Evolutionary conservation across 2,113 vertebrate species (phyloP), one percentile per base, ranked within the genome.

Genomic region (Castor canadensis): DNA sequence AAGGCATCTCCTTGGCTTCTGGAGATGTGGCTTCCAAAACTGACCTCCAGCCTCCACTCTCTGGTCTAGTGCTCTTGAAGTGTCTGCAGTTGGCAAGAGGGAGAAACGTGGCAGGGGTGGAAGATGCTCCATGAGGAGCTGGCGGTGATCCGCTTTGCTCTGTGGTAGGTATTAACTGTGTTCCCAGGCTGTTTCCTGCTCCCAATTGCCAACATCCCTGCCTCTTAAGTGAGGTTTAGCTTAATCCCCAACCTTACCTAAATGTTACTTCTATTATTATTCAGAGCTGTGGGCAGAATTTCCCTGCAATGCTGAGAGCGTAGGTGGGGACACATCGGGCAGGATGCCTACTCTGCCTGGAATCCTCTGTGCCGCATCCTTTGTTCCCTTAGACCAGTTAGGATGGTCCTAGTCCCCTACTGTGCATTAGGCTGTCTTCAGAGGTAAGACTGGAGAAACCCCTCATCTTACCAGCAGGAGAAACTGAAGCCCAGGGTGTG

Each of bases 141-240:
- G 86, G 96, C 92, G 10, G 54, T 90, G 88, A 97, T 93, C 96
- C n/a, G 76, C 95, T 97, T 69, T 96, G 72, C 97, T 97, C 94
- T 91, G 94, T 73, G 95, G 94, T 96, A 83, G 93, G 94, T 96
- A 97, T 97, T 97, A 96, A 93, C 89, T 91, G 52, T 54, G 28
- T 95, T 96, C 84, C 92, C 88, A 85, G 67, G 94, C 95, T 12
- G 90, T 92, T 96, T 97, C 95, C 97, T 97, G 93, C 94, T 97
- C 93, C 94, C 97, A 96, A 94, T 94, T 95, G 97, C 97, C 96
- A 97, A 69, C 97, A 79, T 91, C 96, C 40, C 92, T 95, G 95
- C 92, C 96, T 97, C 96, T 95, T 97, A 95, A 87, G 92, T 97
- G 96, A 96, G 95, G 95, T 97, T 98, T 97, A 96, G 86, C 93